Conservation (phyloP, 1,140 invertebrate genomes). For the Drosophila busckii region DNA sequence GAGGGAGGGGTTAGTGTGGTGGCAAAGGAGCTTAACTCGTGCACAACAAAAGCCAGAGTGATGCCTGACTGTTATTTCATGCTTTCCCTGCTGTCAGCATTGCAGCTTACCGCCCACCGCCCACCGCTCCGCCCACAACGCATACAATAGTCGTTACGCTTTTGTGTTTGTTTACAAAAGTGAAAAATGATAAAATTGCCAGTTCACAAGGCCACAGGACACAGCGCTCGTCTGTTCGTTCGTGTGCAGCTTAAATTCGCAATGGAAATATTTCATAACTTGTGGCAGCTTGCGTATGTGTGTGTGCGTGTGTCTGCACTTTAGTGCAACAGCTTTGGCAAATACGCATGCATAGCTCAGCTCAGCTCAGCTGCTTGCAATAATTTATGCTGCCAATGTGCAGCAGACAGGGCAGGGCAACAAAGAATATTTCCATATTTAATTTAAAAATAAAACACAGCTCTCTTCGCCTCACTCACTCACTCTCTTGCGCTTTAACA, state of each 20-base stretch:
- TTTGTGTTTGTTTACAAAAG: slow-evolving; percentile 68
- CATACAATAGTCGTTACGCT: slow-evolving; percentile 4
- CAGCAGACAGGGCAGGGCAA: slow-evolving; percentile 23
- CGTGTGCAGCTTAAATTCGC: slow-evolving; percentile 20
- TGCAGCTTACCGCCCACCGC: slow-evolving; percentile 8
- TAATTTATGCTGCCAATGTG: slow-evolving; percentile 59
- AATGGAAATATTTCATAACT: slow-evolving; percentile 24
- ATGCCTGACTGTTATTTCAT: too few species aligned
- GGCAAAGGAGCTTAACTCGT: slow-evolving; percentile 44
- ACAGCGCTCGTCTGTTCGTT: background rate
- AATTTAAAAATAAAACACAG: slow-evolving; percentile 65
- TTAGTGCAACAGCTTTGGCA: background rate
- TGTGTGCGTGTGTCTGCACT: background rate
- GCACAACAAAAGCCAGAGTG: slow-evolving; percentile 54
- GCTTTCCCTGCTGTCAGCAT: too few species aligned
- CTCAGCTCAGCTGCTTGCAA: slow-evolving; percentile 52
- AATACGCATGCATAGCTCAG: background rate
- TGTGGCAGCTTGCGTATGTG: too few species aligned
- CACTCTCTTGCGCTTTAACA: slow-evolving; percentile 3
- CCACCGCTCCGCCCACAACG: background rate
- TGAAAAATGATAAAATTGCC: slow-evolving; percentile 71
- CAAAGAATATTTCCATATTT: slow-evolving; percentile 58
- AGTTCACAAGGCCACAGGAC: slow-evolving; percentile 38
- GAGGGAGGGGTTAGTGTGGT: background rate
- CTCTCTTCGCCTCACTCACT: slow-evolving; percentile 15